Base-by-base conservation (phyloP, 2,113 vertebrate genomes). In the Tor tambroides region DNA sequence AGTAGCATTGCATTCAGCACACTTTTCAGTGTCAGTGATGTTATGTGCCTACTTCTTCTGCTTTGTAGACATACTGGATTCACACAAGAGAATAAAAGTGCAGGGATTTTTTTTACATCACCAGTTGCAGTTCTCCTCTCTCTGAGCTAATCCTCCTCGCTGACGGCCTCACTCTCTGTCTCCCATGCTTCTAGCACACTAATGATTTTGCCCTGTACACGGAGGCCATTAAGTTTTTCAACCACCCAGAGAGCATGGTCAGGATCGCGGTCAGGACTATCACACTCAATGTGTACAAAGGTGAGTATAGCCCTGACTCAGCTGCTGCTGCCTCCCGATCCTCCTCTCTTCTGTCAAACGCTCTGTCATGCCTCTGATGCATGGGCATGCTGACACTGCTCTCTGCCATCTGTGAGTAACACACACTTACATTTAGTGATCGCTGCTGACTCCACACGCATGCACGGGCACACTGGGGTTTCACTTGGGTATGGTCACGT, bases 181-280 rank as follows among this genome's bases (percentile, higher is more conserved):
- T 94, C 88, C 94, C 92, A 92, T 93, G 89, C 96, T 96, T 91
- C 92, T 94, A 99, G 98, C 98, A 99, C 94, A 99, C 97, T 90
- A 99, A 99, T 87, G 98, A 99, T 95, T 99, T 99, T 94, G 98
- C 98, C 94, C 95, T 99, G 91, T 99, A 99, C 95, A 99, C 98
- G 82, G 98, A 99, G 95, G 98, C 98, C 93, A 99, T 99, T 94
- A 99, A 99, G 89, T 99, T 99, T 95, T 99, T 99, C 95, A 99
- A 99, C 94, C 98, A 99, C 91, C 96, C 98, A 2, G 98, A 99
- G 92, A 99, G 98, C 95, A 99, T 99, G 98, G 98, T 99, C 92
- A 96, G 98, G 92, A 99, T 99, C 89, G 98, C 98, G 67, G 98
- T 99, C 89, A 96, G 98, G 91, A 99, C 98, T 88, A 99, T 99